These are phyloP conservation scores for Prunella fulvescens DNA, from an alignment of 2,113 vertebrate species.

Conservation along the genomic window DNA sequence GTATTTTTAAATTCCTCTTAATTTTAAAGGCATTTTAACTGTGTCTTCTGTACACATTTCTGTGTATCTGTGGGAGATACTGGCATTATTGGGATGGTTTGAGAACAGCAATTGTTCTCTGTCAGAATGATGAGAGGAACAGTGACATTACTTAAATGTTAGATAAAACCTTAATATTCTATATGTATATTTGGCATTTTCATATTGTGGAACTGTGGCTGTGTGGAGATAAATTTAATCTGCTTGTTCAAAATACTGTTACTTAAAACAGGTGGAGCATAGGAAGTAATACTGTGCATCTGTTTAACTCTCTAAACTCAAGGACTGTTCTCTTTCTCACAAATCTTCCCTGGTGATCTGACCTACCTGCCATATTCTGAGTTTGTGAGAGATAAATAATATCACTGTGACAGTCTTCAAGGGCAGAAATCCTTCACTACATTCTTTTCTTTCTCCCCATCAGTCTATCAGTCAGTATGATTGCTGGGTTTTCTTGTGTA, in stretches of 20 bases:
- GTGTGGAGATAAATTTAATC: not conserved
- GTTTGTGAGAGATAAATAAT: not conserved
- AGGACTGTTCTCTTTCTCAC: not conserved
- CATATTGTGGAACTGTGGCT: not conserved
- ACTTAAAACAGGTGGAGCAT: not conserved
- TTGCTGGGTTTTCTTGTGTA: rapidly evolving
- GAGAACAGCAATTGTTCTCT: not conserved
- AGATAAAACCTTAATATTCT: not conserved
- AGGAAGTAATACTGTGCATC: not conserved
- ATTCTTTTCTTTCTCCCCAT: not conserved
- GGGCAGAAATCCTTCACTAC: not conserved
- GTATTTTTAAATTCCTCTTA: not conserved
- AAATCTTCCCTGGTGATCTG: not conserved
- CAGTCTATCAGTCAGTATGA: not conserved
- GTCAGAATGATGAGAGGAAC: not conserved
- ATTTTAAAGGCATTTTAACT: not conserved
- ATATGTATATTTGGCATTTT: not conserved
- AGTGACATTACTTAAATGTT: not conserved
- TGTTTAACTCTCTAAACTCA: not conserved
- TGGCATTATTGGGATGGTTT: not conserved
- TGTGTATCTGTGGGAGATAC: not conserved
- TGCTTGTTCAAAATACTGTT: not conserved
- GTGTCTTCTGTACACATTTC: not conserved
- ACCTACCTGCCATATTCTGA: not conserved
- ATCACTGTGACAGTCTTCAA: not conserved